Conservation (phyloP, 2,797 vertebrate genomes). For the Hoplostethus mediterraneus region DNA sequence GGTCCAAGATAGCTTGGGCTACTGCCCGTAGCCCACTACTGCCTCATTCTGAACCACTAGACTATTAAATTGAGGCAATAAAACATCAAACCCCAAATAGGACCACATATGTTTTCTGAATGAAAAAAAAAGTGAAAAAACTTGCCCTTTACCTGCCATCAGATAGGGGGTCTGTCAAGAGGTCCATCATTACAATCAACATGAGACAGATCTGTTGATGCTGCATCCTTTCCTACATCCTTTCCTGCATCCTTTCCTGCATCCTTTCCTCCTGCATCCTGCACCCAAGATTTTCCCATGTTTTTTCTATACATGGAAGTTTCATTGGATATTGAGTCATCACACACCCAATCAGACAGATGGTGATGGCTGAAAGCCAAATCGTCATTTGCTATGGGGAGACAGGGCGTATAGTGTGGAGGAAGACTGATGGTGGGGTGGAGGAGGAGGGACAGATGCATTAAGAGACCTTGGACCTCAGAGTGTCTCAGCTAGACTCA, state of each 20-base stretch:
- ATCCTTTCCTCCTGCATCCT: too few relatives aligned
- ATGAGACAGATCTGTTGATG: background rate
- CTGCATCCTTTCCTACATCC: too few relatives aligned
- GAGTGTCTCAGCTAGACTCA: slow-evolving; percentile 23
- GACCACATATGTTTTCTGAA: too few relatives aligned
- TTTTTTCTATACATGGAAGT: background rate
- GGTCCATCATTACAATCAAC: background rate
- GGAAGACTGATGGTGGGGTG: slow-evolving; percentile 8
- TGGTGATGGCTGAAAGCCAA: slow-evolving; percentile 40
- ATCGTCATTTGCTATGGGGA: slow-evolving; percentile 9
- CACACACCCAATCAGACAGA: slow-evolving; percentile 28
- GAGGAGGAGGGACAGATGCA: slow-evolving; percentile 2
- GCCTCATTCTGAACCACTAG: too few relatives aligned
- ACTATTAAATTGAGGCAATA: too few relatives aligned
- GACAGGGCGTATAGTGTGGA: slow-evolving; percentile 13
- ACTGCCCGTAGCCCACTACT: too few relatives aligned
- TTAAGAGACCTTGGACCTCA: slow-evolving; percentile 27
- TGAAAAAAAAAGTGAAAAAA: too few relatives aligned
- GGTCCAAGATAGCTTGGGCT: background rate
- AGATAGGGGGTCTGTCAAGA: background rate
- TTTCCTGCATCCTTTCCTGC: too few relatives aligned
- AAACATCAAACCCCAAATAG: too few relatives aligned
- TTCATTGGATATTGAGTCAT: background rate
- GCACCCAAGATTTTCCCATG: background rate
- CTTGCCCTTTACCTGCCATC: too few relatives aligned